Evolutionary conservation across 2,888 invertebrate species (phyloP), one percentile per base, ranked within the genome.

Genomic region (Baccha elongata): DNA sequence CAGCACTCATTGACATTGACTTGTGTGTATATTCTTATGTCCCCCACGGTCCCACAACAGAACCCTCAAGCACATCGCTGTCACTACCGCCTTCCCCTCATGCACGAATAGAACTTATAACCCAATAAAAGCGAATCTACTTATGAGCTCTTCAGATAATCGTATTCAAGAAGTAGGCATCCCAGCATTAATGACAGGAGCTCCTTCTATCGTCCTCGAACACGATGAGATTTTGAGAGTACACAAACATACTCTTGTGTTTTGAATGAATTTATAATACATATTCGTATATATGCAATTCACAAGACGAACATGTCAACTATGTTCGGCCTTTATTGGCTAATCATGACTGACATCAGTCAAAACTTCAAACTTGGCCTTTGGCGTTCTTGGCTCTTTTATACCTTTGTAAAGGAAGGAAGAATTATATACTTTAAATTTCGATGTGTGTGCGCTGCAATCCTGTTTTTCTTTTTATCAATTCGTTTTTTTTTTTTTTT

Each of bases 101-200:
- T 84, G 85, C 86, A 86, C 86, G 87, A 87, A 80, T 84, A 84
- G 50, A 79, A 58, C 64, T 75, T 68, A 78, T 68, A 71, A 78
- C 72, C 76, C 40, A 78, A 83, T 83, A 72, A 83, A 72, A 73
- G 17, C 62, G 52, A 76, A 72, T 72, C 48, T 67, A 76, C 76
- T 76, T 72, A 76, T 62, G 67, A 76, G 68, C 71, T 35, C 81
- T 83, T 32, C 55, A 83, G 53, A 78, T 83, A 72, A 73, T 78
- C 50, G 55, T 68, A 78, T 60, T 83, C 83, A 78, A 83, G 72
- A 40, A 40, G 71, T 62, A 72, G 50, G 62, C 60, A 83, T 19
- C 50, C 19, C 35, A 8, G 5, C 52, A n/a, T 35, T 10, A 65
- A 46, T 11, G 52, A 23, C 13, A 48, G 10, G 32, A 62, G 26